phyloP scores from a whole-genome alignment of 2,797 vertebrate genomes.

The Onychomys leucogaster region DNA sequence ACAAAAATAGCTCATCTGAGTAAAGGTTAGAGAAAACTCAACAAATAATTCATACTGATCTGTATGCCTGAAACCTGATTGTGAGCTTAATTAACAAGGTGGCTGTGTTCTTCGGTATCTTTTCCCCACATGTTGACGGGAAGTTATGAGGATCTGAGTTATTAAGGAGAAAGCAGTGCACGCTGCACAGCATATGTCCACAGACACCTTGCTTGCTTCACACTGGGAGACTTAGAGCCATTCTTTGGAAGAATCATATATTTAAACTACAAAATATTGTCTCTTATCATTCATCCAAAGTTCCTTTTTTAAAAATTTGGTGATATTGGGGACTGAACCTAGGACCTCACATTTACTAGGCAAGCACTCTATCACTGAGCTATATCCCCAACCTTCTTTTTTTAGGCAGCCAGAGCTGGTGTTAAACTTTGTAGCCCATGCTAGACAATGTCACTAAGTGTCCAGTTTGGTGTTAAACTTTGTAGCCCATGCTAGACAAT shows the following conservation, averaged over 20 bases:
- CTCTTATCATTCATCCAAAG: constrained; percentile 2
- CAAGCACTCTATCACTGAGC: background rate
- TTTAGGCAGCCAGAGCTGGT: no score
- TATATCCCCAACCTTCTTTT: background rate
- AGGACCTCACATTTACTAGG: background rate
- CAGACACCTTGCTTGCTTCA: background rate
- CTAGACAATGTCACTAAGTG: background rate
- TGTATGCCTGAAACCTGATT: constrained; percentile 5
- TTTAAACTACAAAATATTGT: constrained; percentile 44
- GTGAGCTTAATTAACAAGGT: constrained; percentile 30
- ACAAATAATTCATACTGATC: background rate
- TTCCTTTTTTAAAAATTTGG: background rate
- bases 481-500: background rate
- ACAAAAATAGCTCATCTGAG: constrained; percentile 34
- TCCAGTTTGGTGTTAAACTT: background rate
- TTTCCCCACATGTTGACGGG: constrained; percentile 2
- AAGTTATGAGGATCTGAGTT: background rate
- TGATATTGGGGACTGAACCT: background rate
- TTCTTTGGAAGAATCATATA: background rate
- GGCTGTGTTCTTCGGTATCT: background rate
- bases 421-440: background rate
- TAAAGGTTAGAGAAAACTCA: constrained; percentile 38
- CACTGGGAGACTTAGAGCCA: background rate
- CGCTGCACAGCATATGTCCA: background rate
- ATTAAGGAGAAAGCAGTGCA: background rate